Conservation (phyloP, 2,888 invertebrate genomes). For the Luperina testacea region DNA sequence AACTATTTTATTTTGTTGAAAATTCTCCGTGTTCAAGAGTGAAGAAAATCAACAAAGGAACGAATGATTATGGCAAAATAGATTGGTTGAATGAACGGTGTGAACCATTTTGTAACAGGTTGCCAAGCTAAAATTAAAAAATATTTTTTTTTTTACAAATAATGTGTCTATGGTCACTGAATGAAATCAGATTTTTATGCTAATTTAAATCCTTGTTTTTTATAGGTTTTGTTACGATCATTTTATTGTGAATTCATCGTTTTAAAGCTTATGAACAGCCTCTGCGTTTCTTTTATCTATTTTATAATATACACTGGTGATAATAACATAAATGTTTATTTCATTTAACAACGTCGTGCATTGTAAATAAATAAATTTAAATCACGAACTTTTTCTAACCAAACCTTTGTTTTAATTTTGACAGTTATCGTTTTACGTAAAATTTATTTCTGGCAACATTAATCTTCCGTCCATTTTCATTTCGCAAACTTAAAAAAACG, state of each 20-base stretch:
- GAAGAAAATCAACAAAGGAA: conserved; percentile 45
- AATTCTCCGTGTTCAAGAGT: conserved; percentile 31
- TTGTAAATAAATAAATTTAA: no score
- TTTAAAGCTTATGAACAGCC: neutral
- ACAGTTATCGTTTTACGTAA: conserved; percentile 41
- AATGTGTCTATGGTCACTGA: conserved; percentile 21
- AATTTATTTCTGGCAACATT: conserved; percentile 73
- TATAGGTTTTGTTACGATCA: neutral
- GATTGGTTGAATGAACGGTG: conserved; percentile 29
- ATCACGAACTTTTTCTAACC: neutral
- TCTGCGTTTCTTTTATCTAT: neutral
- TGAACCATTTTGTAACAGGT: conserved; percentile 9
- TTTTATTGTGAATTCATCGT: no score
- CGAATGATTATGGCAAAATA: conserved; percentile 35
- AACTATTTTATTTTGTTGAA: conserved; percentile 54
- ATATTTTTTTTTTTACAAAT: neutral
- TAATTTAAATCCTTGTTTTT: no score
- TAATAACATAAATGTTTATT: neutral
- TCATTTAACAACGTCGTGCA: neutral
- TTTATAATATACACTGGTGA: neutral
- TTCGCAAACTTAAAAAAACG: conserved; percentile 86
- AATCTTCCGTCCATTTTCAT: conserved; percentile 85
- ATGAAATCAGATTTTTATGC: neutral
- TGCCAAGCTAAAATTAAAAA: conserved; percentile 38
- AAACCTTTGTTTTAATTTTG: conserved; percentile 38